phyloP scores from a whole-genome alignment of 2,797 vertebrate species.

The Alca torda region DNA sequence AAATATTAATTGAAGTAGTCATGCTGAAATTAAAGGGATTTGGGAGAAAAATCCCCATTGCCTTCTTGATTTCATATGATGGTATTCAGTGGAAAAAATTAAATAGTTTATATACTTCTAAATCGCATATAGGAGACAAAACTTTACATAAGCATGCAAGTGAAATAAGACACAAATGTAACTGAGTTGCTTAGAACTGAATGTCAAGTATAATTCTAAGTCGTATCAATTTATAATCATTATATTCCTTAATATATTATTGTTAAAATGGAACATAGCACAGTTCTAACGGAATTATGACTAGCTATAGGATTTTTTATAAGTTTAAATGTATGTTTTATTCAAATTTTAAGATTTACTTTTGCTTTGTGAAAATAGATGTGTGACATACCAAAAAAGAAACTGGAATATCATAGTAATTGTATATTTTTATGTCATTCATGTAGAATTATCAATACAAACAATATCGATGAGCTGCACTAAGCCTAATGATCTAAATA shows the following conservation, averaged over 20 bases:
- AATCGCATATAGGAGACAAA: background rate
- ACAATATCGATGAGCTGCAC: background rate
- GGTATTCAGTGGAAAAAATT: background rate
- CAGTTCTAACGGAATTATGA: background rate
- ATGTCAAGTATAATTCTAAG: background rate
- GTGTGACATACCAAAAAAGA: background rate
- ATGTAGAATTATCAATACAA: background rate
- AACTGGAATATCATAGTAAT: background rate
- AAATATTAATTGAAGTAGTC: background rate
- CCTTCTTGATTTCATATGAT: background rate
- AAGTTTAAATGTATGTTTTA: background rate
- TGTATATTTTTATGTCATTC: background rate
- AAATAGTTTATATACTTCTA: background rate
- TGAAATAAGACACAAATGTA: background rate
- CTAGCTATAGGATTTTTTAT: background rate
- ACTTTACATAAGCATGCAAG: background rate
- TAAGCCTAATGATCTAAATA: background rate
- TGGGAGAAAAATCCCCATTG: background rate
- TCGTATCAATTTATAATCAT: background rate
- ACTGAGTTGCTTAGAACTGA: background rate
- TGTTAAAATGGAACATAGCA: background rate
- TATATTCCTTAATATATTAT: background rate
- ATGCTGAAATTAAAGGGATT: background rate
- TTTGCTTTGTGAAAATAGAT: background rate
- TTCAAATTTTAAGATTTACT: background rate